Conservation (phyloP, 2,888 invertebrate genomes). For the Limenitis camilla region DNA sequence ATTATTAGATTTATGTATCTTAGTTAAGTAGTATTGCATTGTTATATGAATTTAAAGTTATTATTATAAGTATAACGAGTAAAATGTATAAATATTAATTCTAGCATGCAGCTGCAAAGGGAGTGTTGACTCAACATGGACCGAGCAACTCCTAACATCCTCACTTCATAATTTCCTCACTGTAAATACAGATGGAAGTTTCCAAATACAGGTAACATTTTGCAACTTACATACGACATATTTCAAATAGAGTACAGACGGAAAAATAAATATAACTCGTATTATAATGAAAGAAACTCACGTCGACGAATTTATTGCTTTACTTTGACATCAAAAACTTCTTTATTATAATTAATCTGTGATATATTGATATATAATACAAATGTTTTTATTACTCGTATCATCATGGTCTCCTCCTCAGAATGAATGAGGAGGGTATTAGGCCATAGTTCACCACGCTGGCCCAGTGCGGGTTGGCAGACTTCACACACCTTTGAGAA, state of each 20-base stretch:
- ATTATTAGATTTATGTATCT: not conserved
- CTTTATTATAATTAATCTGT: too few relatives aligned
- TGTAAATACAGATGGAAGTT: conserved; percentile 7
- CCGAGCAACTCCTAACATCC: not conserved
- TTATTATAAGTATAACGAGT: not conserved
- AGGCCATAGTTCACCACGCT: too few relatives aligned
- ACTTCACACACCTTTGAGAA: too few relatives aligned
- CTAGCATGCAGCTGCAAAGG: too few relatives aligned
- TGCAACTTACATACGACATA: conserved; percentile 8
- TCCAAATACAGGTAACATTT: conserved; percentile 2
- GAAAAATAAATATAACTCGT: conserved; percentile 1
- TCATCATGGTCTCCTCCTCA: too few relatives aligned
- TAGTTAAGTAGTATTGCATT: too few relatives aligned
- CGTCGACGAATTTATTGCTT: not conserved
- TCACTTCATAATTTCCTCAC: conserved; percentile 1
- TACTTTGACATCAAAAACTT: too few relatives aligned
- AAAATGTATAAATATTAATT: not conserved
- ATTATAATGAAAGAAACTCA: not conserved
- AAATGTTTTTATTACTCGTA: too few relatives aligned
- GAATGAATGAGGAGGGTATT: too few relatives aligned
- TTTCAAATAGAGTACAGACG: conserved; percentile 7
- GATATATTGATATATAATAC: too few relatives aligned
- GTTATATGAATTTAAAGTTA: not conserved
- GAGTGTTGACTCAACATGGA: too few relatives aligned
- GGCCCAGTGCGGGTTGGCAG: too few relatives aligned